Evolutionary conservation across 2,113 vertebrate species (phyloP).

Genomic region (Bothrops jararaca): DNA sequence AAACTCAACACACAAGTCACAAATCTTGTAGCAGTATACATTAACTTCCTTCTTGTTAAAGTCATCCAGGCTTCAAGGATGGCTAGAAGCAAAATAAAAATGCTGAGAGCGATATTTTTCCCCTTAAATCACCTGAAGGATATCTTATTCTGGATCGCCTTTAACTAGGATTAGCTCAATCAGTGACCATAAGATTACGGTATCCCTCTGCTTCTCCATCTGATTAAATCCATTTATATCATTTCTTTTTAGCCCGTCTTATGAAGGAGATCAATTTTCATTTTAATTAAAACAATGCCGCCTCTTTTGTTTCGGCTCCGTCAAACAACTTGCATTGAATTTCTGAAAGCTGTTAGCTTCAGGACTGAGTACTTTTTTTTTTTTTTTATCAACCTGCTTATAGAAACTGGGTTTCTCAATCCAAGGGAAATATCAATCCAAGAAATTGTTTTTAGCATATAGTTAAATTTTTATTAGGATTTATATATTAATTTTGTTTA

Average conservation of each 20-base stretch:
- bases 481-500: too few relatives aligned
- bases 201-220: constrained; percentile 10
- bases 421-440: too few relatives aligned
- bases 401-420: background rate
- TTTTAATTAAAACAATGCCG: constrained; percentile 58
- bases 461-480: too few relatives aligned
- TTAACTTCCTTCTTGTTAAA: background rate
- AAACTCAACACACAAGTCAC: background rate
- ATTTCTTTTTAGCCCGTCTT: constrained; percentile 67
- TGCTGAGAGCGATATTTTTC: background rate
- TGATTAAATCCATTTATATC: constrained; percentile 62
- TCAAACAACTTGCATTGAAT: constrained; percentile 36
- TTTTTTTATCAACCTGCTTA: background rate
- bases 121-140: background rate
- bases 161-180: constrained; percentile 45
- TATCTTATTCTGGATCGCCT: constrained; percentile 33
- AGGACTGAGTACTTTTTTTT: background rate
- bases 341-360: constrained; percentile 32
- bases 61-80: background rate
- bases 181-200: constrained; percentile 34
- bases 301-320: constrained; percentile 42
- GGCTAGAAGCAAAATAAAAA: constrained; percentile 7
- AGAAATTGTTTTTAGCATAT: too few relatives aligned
- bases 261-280: constrained; percentile 64
- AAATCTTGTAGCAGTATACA: background rate